Evolutionary conservation across 2,113 vertebrate genomes (phyloP).

Genomic region (Solea senegalensis): DNA sequence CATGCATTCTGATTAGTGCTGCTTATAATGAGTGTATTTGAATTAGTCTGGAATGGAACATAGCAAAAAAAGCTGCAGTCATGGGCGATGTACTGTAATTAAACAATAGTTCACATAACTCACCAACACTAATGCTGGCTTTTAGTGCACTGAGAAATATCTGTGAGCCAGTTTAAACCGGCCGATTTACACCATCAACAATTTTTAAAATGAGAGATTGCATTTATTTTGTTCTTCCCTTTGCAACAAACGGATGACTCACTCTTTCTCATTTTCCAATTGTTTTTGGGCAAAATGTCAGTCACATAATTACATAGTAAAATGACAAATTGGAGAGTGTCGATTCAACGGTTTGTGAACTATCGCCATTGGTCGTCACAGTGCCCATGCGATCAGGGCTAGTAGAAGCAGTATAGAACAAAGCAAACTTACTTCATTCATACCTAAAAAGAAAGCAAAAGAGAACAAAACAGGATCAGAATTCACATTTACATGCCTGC

Average conservation of each 20-base stretch:
- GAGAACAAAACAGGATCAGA: slow-evolving; percentile 77
- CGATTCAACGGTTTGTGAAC: slow-evolving; percentile 48
- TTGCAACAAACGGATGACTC: slow-evolving; percentile 19
- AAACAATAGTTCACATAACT: slow-evolving; percentile 72
- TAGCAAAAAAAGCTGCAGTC: slow-evolving; percentile 21
- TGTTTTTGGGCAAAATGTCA: background rate
- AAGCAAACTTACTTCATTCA: slow-evolving; percentile 83
- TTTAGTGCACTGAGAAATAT: slow-evolving; percentile 14
- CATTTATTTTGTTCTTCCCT: background rate
- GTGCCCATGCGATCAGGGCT: slow-evolving; percentile 71
- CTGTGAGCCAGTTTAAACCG: slow-evolving; percentile 39
- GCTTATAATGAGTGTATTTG: slow-evolving; percentile 24
- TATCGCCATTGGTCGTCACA: slow-evolving; percentile 57
- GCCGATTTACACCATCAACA: background rate
- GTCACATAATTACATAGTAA: slow-evolving; percentile 15
- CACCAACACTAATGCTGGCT: background rate
- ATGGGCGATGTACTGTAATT: slow-evolving; percentile 21
- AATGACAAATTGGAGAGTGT: background rate
- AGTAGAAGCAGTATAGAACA: slow-evolving; percentile 60
- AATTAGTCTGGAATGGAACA: slow-evolving; percentile 51
- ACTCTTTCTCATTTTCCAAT: no score
- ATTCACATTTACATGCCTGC: slow-evolving; percentile 35
- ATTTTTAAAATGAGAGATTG: background rate
- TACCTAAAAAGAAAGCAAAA: slow-evolving; percentile 76
- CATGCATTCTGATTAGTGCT: slow-evolving; percentile 69